These are phyloP conservation scores for Pecten maximus DNA, from an alignment of 2,888 invertebrate species.

Conservation along the genomic window DNA sequence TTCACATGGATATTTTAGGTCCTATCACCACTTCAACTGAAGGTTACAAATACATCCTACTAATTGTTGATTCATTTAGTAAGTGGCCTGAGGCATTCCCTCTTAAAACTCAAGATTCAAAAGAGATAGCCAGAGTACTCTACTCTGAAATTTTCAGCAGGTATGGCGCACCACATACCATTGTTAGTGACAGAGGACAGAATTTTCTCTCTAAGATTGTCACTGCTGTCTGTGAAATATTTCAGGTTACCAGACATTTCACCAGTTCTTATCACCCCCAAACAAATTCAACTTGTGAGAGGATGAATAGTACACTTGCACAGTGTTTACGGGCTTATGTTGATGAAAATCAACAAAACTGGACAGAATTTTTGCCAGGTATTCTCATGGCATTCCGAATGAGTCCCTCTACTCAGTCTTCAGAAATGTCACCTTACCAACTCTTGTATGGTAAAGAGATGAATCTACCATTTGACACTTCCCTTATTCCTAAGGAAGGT, in stretches of 20 bases:
- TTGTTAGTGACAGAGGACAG: constrained; percentile 58
- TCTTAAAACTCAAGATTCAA: constrained; percentile 52
- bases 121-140: constrained; percentile 51
- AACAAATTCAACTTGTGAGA: too few species aligned
- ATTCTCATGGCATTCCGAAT: constrained; percentile 57
- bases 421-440: constrained; percentile 51
- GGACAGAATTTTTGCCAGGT: constrained; percentile 53
- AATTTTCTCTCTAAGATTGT: too few species aligned
- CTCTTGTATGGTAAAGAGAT: constrained; percentile 53
- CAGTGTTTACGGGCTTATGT: constrained; percentile 52
- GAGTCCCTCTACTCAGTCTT: constrained; percentile 50
- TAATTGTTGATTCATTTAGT: constrained; percentile 52
- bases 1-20: constrained; percentile 55
- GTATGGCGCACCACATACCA: constrained; percentile 54
- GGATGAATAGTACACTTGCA: constrained; percentile 40
- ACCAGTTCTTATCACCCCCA: too few species aligned
- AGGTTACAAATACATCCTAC: too few species aligned
- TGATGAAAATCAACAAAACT: constrained; percentile 50
- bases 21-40: constrained; percentile 48
- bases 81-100: constrained; percentile 59
- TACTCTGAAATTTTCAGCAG: too few species aligned
- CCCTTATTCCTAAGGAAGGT: constrained; percentile 45
- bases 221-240: too few species aligned
- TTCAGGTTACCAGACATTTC: too few species aligned
- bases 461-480: constrained; percentile 48